Evolutionary conservation across 2,113 vertebrate species (phyloP), one percentile per base, ranked within the genome.

Genomic region (Nothoprocta perdicaria): DNA sequence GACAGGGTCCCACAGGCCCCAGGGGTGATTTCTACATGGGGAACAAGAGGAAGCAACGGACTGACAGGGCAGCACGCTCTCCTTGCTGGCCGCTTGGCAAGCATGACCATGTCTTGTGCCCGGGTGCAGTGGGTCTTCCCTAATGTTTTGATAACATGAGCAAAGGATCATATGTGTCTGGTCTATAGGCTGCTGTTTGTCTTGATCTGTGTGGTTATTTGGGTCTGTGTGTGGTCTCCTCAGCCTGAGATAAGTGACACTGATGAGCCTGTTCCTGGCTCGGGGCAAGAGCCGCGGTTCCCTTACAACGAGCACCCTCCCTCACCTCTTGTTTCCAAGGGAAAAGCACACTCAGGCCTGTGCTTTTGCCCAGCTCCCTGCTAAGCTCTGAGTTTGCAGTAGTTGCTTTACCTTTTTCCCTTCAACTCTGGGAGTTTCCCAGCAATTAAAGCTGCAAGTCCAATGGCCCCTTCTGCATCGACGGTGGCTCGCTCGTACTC

Each of bases 391-490:
- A 38, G 18, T 48, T 67, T 80, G 57, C 29, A 71, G 4, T 2
- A 68, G 50, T 41, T 88, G 50, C 62, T 7, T 1, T 94, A 99
- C 98, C 97, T 98, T 98, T 98, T 99, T 66, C 98, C 98, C 96
- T 97, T 98, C 58, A 99, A 86, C 63, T 99, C 98, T 1, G 98
- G 98, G 60, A 99, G 92, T 12, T 98, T 97, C 50, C 98, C 98
- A 10, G 98, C 96, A 90, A 98, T 90, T 66, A 99, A 17, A 11
- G 98, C 98, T 24, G 98, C 98, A 46, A 99, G 94, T 26, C 98
- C 98, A 95, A 99, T 98, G 57, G 98, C 98, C 41, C 98, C 98
- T 79, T 98, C 98, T 9, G 98, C 98, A 93, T 99, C 98, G 18
- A 98, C 97, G 0, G 97, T 98, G 71, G 98, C 97, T 89, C 97